Conservation (phyloP, 2,888 invertebrate species). For the Acholoe squamosa region DNA sequence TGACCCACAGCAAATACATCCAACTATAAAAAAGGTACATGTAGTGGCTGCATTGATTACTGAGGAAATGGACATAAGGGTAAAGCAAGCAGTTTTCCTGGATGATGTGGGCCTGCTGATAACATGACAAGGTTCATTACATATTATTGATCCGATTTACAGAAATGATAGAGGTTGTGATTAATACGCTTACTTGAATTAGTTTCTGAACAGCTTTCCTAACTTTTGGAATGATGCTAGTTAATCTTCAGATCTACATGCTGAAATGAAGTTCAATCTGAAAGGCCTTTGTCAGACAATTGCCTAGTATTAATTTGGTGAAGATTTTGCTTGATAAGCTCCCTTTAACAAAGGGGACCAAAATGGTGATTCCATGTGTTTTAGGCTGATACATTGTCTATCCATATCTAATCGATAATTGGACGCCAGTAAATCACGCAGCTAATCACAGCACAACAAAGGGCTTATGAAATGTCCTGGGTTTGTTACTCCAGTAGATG, state of each 20-base stretch:
- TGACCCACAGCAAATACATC: too few relatives aligned
- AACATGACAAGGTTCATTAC: constrained; percentile 5
- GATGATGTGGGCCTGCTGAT: not conserved
- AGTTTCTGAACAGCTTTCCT: not conserved
- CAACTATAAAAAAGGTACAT: too few relatives aligned
- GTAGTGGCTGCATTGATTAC: too few relatives aligned
- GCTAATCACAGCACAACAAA: too few relatives aligned
- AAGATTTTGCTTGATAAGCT: not conserved
- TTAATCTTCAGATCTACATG: not conserved
- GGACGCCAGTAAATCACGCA: too few relatives aligned
- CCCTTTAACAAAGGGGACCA: not conserved
- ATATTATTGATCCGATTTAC: not conserved
- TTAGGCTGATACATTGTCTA: not conserved
- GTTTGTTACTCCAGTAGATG: too few relatives aligned
- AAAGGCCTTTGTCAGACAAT: not conserved
- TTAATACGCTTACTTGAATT: not conserved
- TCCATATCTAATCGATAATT: not conserved
- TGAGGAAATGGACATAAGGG: too few relatives aligned
- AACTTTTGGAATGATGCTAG: not conserved
- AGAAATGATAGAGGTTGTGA: not conserved
- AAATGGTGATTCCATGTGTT: not conserved
- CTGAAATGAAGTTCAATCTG: not conserved
- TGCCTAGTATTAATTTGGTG: not conserved
- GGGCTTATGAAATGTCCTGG: too few relatives aligned
- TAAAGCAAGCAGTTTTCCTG: too few relatives aligned